Evolutionary conservation across 2,888 invertebrate genomes (phyloP).

Genomic region (Agriopis leucophaearia): DNA sequence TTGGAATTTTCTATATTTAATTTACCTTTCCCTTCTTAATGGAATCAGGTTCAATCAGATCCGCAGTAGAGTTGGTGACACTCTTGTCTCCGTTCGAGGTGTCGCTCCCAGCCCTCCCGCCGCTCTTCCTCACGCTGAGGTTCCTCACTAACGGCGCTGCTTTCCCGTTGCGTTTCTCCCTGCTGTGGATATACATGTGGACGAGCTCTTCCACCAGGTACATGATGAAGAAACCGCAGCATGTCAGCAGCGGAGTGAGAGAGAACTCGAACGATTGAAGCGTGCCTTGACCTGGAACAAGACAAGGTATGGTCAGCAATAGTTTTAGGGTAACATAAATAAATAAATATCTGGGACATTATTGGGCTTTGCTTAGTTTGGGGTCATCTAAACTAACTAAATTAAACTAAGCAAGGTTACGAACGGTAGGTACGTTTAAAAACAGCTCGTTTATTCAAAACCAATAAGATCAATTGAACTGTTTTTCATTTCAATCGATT

Average conservation of each 20-base stretch:
- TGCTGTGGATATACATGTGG: conserved; percentile 88
- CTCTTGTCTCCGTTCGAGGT: conserved; percentile 62
- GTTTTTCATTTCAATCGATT: conserved; percentile 33
- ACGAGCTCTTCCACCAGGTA: conserved; percentile 93
- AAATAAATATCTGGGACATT: too few relatives aligned
- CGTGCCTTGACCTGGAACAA: conserved; percentile 63
- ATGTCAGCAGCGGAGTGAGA: conserved; percentile 90
- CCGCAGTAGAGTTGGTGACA: conserved; percentile 77
- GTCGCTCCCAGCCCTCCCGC: conserved; percentile 43
- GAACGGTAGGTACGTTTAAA: neutral
- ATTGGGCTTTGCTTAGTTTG: too few relatives aligned
- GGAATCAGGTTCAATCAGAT: conserved; percentile 70
- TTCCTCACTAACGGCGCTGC: conserved; percentile 73
- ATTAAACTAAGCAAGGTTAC: too few relatives aligned
- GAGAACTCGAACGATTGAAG: conserved; percentile 87
- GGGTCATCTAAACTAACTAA: too few relatives aligned
- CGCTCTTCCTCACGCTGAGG: conserved; percentile 75
- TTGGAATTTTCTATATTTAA: neutral
- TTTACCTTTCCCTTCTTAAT: conserved; percentile 60
- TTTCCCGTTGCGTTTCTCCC: conserved; percentile 72
- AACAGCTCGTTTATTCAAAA: neutral
- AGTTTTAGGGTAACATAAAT: neutral
- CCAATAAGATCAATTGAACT: conserved; percentile 22
- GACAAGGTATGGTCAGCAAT: conserved; percentile 10
- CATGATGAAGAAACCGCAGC: conserved; percentile 91